Base-by-base conservation (phyloP, 2,888 invertebrate species). In the Mellilla xanthometata region DNA sequence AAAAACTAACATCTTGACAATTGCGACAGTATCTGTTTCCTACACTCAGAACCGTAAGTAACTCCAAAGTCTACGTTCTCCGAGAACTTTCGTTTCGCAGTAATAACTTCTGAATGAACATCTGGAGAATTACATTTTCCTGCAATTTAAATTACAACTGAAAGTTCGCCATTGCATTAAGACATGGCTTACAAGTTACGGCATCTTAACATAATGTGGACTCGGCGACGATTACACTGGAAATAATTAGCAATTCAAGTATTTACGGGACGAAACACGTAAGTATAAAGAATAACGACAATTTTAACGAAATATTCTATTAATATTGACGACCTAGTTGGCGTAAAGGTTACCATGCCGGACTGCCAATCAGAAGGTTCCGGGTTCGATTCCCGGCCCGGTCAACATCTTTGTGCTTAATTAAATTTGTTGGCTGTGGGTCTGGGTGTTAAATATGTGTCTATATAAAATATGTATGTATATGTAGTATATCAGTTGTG, bases 121-220 rank as follows among this genome's bases (percentile, higher is more conserved):
- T 52, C 50, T 42, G 48, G 44, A 35, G 47, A 52, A 42, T 50
- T 50, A 58, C 52, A 51, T 54, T 57, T 54, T 45, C 54, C 52
- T 44, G 49, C 54, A 54, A 54, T 61, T 56, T 54, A 54, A 59
- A 54, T 56, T 47, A 54, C 56, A 44, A 49, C 24, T 9, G 39
- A 54, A 59, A 53, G 48, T 60, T 54, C 32, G 39, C 36, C 35
- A 58, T 58, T 58, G 49, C 52, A 55, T 60, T 55, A 56, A 35
- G 49, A 47, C 27, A 39, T 12, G 42, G 23, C 32, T 44, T 44
- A 44, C 29, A 41, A 34, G 53, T 52, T 58, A 58, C 46, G 43
- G 48, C 50, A 56, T 58, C 40, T 43, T 49, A 42, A 42, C 29
- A 31, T 34, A 39, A 29, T 39, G 19, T 34, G 27, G 19, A 19